phyloP scores from a whole-genome alignment of 2,888 invertebrate genomes.

The Sphaerophoria taeniata region DNA sequence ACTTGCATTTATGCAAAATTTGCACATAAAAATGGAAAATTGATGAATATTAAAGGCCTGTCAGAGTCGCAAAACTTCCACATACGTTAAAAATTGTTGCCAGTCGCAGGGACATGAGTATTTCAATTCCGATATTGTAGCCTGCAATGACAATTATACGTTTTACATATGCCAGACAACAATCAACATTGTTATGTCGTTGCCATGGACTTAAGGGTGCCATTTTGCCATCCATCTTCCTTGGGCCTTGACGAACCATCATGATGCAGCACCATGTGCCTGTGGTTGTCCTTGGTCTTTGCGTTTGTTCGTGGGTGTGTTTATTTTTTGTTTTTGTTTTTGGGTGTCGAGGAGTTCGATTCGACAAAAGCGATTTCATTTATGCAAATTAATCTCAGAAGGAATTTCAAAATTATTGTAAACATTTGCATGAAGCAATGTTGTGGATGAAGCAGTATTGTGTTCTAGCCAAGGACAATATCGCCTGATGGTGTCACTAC shows the following conservation, averaged over 20 bases:
- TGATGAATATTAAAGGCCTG: constrained; percentile 31
- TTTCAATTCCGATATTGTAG: not conserved
- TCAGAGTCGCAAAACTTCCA: not conserved
- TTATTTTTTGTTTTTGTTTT: not conserved
- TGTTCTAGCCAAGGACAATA: constrained; percentile 19
- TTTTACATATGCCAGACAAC: constrained; percentile 9
- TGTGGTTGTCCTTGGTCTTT: not conserved
- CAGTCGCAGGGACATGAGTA: too few relatives aligned
- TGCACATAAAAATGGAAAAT: constrained; percentile 51
- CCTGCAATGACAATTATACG: constrained; percentile 37
- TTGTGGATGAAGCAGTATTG: constrained; percentile 14
- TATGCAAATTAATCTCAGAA: constrained; percentile 60
- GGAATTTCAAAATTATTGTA: constrained; percentile 41
- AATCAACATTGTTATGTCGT: constrained; percentile 12
- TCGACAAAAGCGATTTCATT: constrained; percentile 41
- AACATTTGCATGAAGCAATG: not conserved
- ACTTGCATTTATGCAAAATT: constrained; percentile 28
- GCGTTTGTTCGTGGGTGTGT: not conserved
- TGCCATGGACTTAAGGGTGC: not conserved
- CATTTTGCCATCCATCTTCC: too few relatives aligned
- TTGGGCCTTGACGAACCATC: too few relatives aligned
- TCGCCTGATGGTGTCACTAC: not conserved
- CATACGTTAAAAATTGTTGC: constrained; percentile 1
- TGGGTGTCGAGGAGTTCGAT: not conserved
- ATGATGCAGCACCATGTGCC: not conserved